Base-by-base conservation (phyloP, 37 sponge, comb jelly and placozoan species). In the Chondrosia reniformis region DNA sequence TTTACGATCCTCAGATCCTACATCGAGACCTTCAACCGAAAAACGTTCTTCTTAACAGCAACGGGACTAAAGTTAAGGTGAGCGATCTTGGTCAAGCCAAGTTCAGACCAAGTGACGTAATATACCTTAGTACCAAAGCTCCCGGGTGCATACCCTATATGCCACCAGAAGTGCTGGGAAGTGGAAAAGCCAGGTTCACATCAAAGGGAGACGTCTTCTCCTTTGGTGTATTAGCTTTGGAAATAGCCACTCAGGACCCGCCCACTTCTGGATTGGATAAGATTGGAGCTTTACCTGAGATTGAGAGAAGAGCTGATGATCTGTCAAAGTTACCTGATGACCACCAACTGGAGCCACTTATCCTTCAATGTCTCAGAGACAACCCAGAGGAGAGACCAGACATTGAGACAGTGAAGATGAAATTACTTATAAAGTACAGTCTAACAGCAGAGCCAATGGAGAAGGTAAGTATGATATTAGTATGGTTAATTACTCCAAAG, bases 351-450 rank as follows among this genome's bases (percentile, higher is more conserved):
- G 28, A 59, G 61, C 22, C 61, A 6, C 28, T 59, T 25, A 59
- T 59, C 28, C 30, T 59, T 59, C 17, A 6, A 5, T 59, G 61
- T 59, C 28, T 59, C 30, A 30, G 28, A 30, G 61, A 59, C 61
- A 30, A 59, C 22, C 61, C 9, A 5, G 4, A 59, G 4, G 28
- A 59, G 61, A 59, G 61, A 59, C 61, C 61, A 59, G 61, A 13
- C 61, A 59, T 59, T 59, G 22, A 69, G 72, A 69, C 44, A 25
- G n/a, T 25, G 22, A n/a, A n/a, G n/a, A n/a, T n/a, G n/a, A n/a
- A n/a, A n/a, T n/a, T n/a, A n/a, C n/a, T n/a, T n/a, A n/a, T n/a
- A n/a, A n/a, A n/a, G n/a, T n/a, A n/a, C n/a, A n/a, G n/a, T n/a
- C n/a, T n/a, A n/a, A n/a, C n/a, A n/a, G n/a, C n/a, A n/a, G n/a